These are phyloP conservation scores for Pygoscelis antarcticus DNA, from an alignment of 2,113 vertebrate genomes.

Conservation along the genomic window DNA sequence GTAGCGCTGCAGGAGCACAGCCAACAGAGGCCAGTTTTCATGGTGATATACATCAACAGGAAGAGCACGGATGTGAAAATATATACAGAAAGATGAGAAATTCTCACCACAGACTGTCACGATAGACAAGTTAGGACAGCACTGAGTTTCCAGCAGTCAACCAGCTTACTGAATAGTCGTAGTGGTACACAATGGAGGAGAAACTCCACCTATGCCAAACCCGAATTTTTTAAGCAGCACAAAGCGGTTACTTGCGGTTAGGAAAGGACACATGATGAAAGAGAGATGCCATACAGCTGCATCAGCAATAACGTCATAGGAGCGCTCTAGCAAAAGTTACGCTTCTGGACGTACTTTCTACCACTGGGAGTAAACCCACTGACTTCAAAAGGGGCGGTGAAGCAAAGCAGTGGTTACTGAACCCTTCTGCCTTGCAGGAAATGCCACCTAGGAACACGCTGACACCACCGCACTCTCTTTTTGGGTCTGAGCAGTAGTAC, in stretches of 20 bases:
- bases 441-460: neutral
- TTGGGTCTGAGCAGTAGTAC: no score
- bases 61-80: neutral
- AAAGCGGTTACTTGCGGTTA: neutral
- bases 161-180: neutral
- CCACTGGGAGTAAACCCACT: neutral
- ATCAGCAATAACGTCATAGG: neutral
- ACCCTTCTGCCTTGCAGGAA: neutral
- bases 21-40: neutral
- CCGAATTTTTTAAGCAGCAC: neutral
- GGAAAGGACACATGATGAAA: neutral
- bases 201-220: neutral
- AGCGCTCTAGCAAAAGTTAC: neutral
- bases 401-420: neutral
- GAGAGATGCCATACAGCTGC: neutral
- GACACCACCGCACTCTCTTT: neutral
- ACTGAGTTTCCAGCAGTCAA: neutral
- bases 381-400: neutral
- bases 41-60: neutral
- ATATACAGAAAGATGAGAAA: neutral
- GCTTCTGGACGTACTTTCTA: neutral
- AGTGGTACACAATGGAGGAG: fast-evolving
- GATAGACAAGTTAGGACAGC: neutral
- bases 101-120: neutral
- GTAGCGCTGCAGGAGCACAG: neutral